Conservation (phyloP, 2,888 invertebrate species). For the Schizotus pectinicornis region DNA sequence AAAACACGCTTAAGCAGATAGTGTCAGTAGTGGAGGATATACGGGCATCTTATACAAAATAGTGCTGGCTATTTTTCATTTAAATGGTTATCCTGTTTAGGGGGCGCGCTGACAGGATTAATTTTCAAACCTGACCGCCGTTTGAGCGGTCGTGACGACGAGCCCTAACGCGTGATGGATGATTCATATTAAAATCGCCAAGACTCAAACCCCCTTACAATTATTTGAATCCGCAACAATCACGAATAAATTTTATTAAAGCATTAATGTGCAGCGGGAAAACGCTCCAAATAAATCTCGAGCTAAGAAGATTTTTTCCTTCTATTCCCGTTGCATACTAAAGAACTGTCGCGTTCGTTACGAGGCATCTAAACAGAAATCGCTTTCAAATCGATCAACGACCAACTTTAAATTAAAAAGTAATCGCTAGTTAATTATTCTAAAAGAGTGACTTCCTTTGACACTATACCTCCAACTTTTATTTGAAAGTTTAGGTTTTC, state of each 20-base stretch:
- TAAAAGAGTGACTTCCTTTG: slow-evolving; percentile 12
- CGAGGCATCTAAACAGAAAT: neutral
- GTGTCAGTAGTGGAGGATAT: slow-evolving; percentile 11
- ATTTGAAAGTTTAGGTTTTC: slow-evolving; percentile 12
- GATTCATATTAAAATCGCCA: slow-evolving; percentile 2
- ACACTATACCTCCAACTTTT: slow-evolving; percentile 9
- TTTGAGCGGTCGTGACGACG: slow-evolving; percentile 19
- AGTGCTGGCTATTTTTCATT: slow-evolving; percentile 24
- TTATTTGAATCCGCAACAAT: slow-evolving; percentile 3
- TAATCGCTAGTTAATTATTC: slow-evolving; percentile 9
- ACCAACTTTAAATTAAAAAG: slow-evolving; percentile 10
- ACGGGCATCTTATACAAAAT: slow-evolving; percentile 22
- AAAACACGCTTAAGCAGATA: slow-evolving; percentile 23
- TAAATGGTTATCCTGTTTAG: slow-evolving; percentile 26
- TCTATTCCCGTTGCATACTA: neutral
- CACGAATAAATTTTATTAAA: slow-evolving; percentile 15
- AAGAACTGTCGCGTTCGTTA: slow-evolving; percentile 1
- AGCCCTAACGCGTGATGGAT: slow-evolving; percentile 15
- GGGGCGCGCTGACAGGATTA: slow-evolving; percentile 24
- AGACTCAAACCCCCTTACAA: neutral
- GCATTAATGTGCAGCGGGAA: slow-evolving; percentile 5
- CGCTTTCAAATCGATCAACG: neutral
- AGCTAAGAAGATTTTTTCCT: slow-evolving; percentile 6
- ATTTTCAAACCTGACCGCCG: slow-evolving; percentile 27
- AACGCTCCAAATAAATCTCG: neutral